Conservation (phyloP, 2,113 vertebrate species). For the Larimichthys polyactis region DNA sequence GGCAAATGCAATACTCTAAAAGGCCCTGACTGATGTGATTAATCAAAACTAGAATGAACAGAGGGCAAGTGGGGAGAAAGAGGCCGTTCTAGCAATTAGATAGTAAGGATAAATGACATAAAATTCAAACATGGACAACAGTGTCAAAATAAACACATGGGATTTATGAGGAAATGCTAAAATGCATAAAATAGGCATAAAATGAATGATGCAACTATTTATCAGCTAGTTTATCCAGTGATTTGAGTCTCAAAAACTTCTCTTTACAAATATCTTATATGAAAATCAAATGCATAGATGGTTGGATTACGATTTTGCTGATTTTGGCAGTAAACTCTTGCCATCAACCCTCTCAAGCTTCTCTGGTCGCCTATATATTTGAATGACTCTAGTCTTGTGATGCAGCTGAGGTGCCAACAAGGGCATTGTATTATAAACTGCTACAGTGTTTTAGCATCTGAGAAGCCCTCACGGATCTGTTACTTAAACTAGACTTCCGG, state of each 20-base stretch:
- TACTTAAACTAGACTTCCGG: too few species aligned
- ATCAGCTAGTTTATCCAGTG: background rate
- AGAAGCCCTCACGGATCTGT: too few species aligned
- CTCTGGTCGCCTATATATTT: too few species aligned
- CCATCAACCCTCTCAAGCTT: too few species aligned
- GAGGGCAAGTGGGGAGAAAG: background rate
- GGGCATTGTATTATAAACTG: too few species aligned
- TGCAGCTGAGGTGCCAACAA: too few species aligned
- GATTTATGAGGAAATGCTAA: too few species aligned
- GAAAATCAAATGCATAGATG: background rate
- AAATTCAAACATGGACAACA: background rate
- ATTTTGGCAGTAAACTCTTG: too few species aligned
- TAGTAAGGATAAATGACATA: background rate
- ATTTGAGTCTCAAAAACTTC: too few species aligned
- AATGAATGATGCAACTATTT: background rate
- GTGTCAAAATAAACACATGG: background rate
- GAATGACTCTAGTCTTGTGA: too few species aligned
- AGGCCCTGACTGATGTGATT: slow-evolving; percentile 30
- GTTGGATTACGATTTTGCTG: too few species aligned
- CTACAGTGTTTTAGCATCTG: too few species aligned
- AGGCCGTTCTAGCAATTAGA: background rate
- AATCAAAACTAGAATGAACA: slow-evolving; percentile 28
- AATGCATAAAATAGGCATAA: background rate
- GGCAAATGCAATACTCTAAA: slow-evolving; percentile 38
- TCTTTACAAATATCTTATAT: background rate